Evolutionary conservation across 2,888 invertebrate species (phyloP), one percentile per base, ranked within the genome.

Genomic region (Rhaphigaster nebulosa): DNA sequence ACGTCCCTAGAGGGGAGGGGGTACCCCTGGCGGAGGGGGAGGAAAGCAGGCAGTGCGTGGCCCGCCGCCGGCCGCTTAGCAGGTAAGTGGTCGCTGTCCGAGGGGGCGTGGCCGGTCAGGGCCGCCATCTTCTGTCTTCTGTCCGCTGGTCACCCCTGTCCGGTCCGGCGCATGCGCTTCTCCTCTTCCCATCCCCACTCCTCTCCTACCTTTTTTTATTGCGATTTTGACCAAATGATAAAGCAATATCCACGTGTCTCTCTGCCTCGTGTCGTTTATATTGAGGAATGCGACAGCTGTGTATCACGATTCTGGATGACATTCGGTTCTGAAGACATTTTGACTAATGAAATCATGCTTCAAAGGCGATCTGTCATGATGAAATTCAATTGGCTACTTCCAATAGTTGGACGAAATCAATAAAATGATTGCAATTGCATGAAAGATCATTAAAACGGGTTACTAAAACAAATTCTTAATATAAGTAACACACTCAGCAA

Each of bases 71-170:
- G 84, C 84, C 84, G 45, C 12, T 15, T 1, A 5, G 84, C 45
- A 84, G 84, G 84, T 84, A 84, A 84, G 84, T 84, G 84, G 15
- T 45, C 84, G 45, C 26, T 50, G 87, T 23, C 29, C 41, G 54
- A 88, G 34, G 54, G 88, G 56, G 88, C 88, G 60, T 56, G 88
- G 34, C 60, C 60, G 56, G 65, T 60, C 54, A 65, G 54, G 60
- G 45, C 88, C 54, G 56, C 56, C 88, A 88, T 84, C 60, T 60
- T 60, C 88, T 60, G 41, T 56, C 88, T 6, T 29, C 88, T 60
- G 56, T 18, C 60, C 41, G 23, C 52, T 54, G 87, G 87, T 52
- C 87, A 87, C 87, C 87, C 87, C 23, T 56, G 87, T 56, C 84
- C 84, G 84, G 84, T n/a, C 84, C 45, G 38, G 84, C 45, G 84